Percentiles rank a stretch among this genome's conserved stretches.
phyloP scores from a whole-genome alignment of 1,140 invertebrate genomes.

The Drosophila athabasca region DNA sequence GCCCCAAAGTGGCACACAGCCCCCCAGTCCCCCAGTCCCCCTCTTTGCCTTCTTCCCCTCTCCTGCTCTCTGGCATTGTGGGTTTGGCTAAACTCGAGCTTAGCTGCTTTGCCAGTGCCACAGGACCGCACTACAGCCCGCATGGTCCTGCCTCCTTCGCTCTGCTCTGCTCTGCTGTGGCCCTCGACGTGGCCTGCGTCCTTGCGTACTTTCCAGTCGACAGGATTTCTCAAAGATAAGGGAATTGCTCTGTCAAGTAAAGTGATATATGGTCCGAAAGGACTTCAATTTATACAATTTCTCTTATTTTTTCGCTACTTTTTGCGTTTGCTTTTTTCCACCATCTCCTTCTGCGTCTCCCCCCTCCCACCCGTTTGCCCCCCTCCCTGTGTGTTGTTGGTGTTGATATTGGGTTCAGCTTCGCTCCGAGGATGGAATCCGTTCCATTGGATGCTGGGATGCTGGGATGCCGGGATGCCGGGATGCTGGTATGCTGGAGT shows the following conservation, averaged over 20 bases:
- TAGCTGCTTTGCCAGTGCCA: slow-evolving; percentile 71
- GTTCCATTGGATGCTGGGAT: slow-evolving; percentile 13
- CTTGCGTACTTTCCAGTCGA: slow-evolving; percentile 82
- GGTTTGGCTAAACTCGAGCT: slow-evolving; percentile 79
- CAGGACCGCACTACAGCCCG: slow-evolving; percentile 48
- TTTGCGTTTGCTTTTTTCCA: slow-evolving; percentile 76
- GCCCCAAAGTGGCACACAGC: slow-evolving; percentile 36
- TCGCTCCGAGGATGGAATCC: slow-evolving; percentile 21
- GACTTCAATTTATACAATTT: slow-evolving; percentile 84
- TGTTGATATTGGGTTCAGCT: slow-evolving; percentile 63
- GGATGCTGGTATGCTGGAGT: slow-evolving; percentile 14
- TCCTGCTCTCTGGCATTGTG: slow-evolving; percentile 44
- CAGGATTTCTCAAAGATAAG: slow-evolving; percentile 84
- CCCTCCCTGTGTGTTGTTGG: slow-evolving; percentile 54
- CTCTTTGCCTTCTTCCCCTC: too few relatives aligned
- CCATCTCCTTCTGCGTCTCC: slow-evolving; percentile 26
- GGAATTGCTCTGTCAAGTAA: slow-evolving; percentile 83
- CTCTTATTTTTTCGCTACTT: slow-evolving; percentile 82
- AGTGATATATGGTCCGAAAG: slow-evolving; percentile 84
- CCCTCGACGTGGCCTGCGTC: slow-evolving; percentile 40
- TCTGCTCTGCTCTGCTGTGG: slow-evolving; percentile 16
- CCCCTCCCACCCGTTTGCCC: neutral
- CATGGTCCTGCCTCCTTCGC: slow-evolving; percentile 60
- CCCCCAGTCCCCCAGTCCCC: slow-evolving; percentile 1
- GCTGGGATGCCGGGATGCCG: slow-evolving; percentile 35